Evolutionary conservation across 2,888 invertebrate genomes (phyloP).

Genomic region (Calephelis perditalis): DNA sequence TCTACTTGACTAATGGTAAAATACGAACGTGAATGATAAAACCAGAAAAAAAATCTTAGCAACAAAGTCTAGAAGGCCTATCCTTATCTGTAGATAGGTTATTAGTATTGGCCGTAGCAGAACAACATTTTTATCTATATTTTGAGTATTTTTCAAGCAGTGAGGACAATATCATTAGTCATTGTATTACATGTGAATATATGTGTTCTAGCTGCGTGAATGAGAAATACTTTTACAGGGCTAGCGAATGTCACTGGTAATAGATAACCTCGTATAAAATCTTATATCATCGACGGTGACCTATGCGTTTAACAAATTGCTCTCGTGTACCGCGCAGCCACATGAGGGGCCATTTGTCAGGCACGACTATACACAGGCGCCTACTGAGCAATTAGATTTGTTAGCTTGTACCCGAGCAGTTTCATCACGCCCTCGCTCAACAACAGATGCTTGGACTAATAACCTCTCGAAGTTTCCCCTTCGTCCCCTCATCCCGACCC

Average conservation of each 20-base stretch:
- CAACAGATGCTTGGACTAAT: slow-evolving; percentile 80
- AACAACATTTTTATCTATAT: too few species aligned
- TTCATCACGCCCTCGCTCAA: slow-evolving; percentile 78
- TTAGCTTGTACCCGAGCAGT: slow-evolving; percentile 76
- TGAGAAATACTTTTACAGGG: too few species aligned
- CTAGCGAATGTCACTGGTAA: background rate
- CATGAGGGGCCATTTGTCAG: slow-evolving; percentile 70
- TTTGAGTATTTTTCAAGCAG: too few species aligned
- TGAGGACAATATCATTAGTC: too few species aligned
- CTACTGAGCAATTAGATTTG: slow-evolving; percentile 78
- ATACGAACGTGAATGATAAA: too few species aligned
- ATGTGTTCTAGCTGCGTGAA: too few species aligned
- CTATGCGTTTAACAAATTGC: slow-evolving; percentile 65
- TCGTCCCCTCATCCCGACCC: slow-evolving; percentile 55
- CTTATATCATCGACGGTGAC: slow-evolving; percentile 52
- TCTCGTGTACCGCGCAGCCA: slow-evolving; percentile 47
- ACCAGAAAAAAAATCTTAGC: too few species aligned
- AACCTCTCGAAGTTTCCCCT: slow-evolving; percentile 79
- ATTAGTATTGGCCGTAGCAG: too few species aligned
- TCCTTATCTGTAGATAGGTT: too few species aligned
- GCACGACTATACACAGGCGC: slow-evolving; percentile 61
- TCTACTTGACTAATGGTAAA: too few species aligned
- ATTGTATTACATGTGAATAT: too few species aligned
- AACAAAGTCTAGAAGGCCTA: too few species aligned
- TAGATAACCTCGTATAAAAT: slow-evolving; percentile 34